Evolutionary conservation across 23 tunicate genomes (phyloP), one percentile per base, ranked within the genome.

Genomic region (Oikopleura albicans): DNA sequence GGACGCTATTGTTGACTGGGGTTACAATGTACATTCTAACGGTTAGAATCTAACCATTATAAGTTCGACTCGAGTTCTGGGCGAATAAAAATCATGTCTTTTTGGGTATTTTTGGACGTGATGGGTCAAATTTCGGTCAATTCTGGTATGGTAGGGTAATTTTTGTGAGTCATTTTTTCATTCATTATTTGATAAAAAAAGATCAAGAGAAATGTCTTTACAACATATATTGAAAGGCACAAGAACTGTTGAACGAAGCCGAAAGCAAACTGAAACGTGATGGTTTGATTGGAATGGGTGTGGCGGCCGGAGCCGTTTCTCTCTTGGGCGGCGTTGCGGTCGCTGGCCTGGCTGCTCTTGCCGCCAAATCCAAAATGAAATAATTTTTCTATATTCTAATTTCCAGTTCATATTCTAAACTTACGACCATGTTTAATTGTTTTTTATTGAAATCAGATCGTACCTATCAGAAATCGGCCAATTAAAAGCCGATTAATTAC

Each of bases 251-350:
- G 33, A 27, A 12, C 33, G 79, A 16, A 71, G 79, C 79, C 31
- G 37, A 27, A 71, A 71, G 31, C 28, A 4, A 2, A 22, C 31
- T 71, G 37, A 71, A 37, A 71, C 28, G 31, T 22, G 79, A 71
- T 22, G 79, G 79, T 4, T 37, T 71, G 4, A 71, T 71, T 37
- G 79, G 79, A 71, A 29, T 71, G 27, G 79, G 79, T 2, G 31
- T 71, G 37, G 79, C 79, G 4, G 79, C 79, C 33, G 79, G 79
- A 4, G 79, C 79, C 27, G 63, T 22, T 8, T 71, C 79, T 2
- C 33, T 71, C 4, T 71, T 71, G 2, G 79, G 79, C 4, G 79
- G 34, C 31, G 4, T 71, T 27, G 79, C 79, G 4, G 35, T 71
- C 2, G 79, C 34, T 12, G 79, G 79, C 33, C 79, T 71, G 4